Evolutionary conservation across 2,113 vertebrate species (phyloP), one percentile per base, ranked within the genome.

Genomic region (Oxyura jamaicensis): DNA sequence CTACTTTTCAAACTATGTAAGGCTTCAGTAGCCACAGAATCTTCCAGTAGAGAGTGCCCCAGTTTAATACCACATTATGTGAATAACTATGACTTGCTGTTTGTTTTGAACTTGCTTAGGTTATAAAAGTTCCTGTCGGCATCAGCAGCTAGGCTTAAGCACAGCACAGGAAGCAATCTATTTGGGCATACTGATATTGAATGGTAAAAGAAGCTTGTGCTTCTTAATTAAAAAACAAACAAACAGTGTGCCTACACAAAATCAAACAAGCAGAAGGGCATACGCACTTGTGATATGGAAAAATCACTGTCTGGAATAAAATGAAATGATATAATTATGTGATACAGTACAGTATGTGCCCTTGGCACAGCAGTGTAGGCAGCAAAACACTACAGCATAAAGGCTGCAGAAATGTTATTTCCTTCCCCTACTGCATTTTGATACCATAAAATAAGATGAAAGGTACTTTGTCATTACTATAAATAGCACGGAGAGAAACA

Each of bases 381-480:
- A 93, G 79, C 86, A 94, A 94, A 94, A 91, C 58, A 83, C 36
- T 13, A 28, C 21, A 46, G 58, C 59, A 56, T 50, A 92, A 79
- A 92, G 63, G 28, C 16, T 69, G 18, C 28, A 79, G 72, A 91
- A 53, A 23, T 52, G 26, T 68, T 83, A 83, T 88, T 88, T 96
- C 46, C 42, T 79, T 79, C 89, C 39, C 68, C 77, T 81, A 36
- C 36, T 50, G 68, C 5, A 36, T 89, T 96, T 87, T 93, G 31
- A 75, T 93, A 25, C 22, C 33, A 71, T 62, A 86, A 94, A 93
- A 73, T 75, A 93, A 95, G 92, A 91, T 52, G 21, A 95, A 91
- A 88, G 16, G 5, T 56, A 76, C 59, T 89, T 92, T 73, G 41
- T 67, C 72, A 41, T 75, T 80, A 58, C 41, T 79, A 46, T 84